Base-by-base conservation (phyloP, 64 coral and sea anemone genomes). In the Montipora capricornis region DNA sequence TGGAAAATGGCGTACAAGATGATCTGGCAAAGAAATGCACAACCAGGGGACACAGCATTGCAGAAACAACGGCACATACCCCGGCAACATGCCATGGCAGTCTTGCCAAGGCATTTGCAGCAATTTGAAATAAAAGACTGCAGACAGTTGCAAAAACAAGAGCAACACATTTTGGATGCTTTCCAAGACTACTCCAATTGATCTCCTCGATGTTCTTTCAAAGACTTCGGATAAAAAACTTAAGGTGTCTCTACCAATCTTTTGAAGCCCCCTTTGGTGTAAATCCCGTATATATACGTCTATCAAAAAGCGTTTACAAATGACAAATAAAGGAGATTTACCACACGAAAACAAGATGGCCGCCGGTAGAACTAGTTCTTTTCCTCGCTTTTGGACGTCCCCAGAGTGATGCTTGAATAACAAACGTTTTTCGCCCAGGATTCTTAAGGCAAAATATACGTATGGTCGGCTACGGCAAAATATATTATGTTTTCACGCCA, bases 1-100 rank as follows among this genome's bases (percentile, higher is more conserved):
- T 99, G 98, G 66, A 96, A 92, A 4, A 96, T 16, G 15, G 89
- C 92, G 80, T 99, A 99, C 14, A 99, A 77, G 47, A 93, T 89
- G 44, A 99, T 94, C 58, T 99, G 98, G 14, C 91, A 89, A 45
- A 99, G 91, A 20, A 95, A 97, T 49, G 89, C 96, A 24, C 90
- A 87, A 3, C 92, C 96, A 6, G 90, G 84, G 8, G 96, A 97
- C 2, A 97, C 92, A 13, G 96, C 89, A 46, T 97, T 94, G 71
- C 96, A 97, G 80, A 97, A 97, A 12, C 93, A 91, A 1, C 85
- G 83, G 50, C 96, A 97, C 14, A 94, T 76, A 3, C 83, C 96
- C 0, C 96, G 93, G 50, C 92, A 97, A 81, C 70, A 88, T 68
- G 89, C 93, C 96, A 97, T 97, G 57, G 73, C 77, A 53, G 73